Conservation (phyloP, 2,797 vertebrate species). For the Anguilla anguilla region DNA sequence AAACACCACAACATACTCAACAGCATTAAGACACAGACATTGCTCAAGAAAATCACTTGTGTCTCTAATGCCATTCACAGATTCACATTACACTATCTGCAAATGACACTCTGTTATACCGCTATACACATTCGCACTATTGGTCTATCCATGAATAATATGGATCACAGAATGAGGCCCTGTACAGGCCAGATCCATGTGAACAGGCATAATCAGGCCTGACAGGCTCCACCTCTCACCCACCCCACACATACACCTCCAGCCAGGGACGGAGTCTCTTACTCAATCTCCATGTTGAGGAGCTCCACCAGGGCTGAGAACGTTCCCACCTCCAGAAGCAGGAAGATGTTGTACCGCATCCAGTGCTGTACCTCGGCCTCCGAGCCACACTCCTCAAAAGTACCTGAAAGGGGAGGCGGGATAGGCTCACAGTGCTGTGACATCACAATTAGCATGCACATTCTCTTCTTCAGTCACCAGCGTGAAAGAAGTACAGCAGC, state of each 20-base stretch:
- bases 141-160: neutral
- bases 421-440: neutral
- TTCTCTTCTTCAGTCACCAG: neutral
- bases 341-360: constrained; percentile 95
- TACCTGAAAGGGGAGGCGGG: constrained; percentile 72
- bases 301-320: constrained; percentile 95
- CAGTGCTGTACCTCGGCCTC: constrained; percentile 92
- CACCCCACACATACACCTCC: neutral
- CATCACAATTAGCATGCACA: neutral
- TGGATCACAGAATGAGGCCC: neutral
- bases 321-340: constrained; percentile 90
- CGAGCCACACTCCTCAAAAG: constrained; percentile 87
- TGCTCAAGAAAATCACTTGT: neutral
- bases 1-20: neutral
- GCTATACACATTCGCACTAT: neutral
- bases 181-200: neutral
- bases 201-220: neutral
- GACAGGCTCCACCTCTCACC: neutral
- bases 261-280: constrained; percentile 52
- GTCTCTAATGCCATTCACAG: neutral
- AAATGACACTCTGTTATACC: neutral
- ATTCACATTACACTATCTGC: neutral
- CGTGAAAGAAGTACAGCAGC: neutral
- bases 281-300: constrained; percentile 99
- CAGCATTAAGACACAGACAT: neutral